Percentiles rank a stretch among this genome's conserved stretches.
phyloP scores from a whole-genome alignment of 2,113 vertebrate species.

The Planiliza haematocheilus region DNA sequence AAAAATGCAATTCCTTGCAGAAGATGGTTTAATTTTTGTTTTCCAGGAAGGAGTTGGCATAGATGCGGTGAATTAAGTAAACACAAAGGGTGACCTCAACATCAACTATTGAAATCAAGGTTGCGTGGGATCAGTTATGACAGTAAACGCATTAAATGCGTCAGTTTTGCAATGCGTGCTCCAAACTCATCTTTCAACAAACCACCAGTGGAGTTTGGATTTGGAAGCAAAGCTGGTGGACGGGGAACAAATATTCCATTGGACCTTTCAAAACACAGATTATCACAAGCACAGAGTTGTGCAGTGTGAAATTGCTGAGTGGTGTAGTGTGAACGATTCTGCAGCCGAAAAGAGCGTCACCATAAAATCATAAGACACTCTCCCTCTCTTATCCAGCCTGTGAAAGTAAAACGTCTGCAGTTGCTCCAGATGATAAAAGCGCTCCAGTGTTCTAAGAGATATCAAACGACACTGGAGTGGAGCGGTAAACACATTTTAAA shows the following conservation, averaged over 20 bases:
- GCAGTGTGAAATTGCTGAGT: conserved; percentile 64
- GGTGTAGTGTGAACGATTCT: conserved; percentile 44
- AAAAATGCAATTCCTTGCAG: too few species aligned
- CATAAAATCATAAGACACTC: conserved; percentile 35
- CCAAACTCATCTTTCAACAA: conserved; percentile 17
- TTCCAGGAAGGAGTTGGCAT: background rate
- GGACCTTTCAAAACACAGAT: conserved; percentile 63
- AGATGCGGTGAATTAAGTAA: background rate
- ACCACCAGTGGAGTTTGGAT: background rate
- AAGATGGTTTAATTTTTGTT: background rate
- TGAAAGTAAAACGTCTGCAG: conserved; percentile 45
- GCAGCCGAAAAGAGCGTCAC: conserved; percentile 42
- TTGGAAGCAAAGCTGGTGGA: conserved; percentile 21
- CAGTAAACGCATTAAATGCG: background rate
- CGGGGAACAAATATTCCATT: conserved; percentile 44
- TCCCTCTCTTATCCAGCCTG: conserved; percentile 22
- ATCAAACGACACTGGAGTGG: conserved; percentile 44
- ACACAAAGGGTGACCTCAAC: background rate
- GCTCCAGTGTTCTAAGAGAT: conserved; percentile 45
- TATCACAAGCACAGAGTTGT: conserved; percentile 50
- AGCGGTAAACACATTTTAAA: conserved; percentile 41
- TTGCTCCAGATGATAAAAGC: conserved; percentile 50
- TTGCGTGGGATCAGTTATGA: conserved; percentile 1
- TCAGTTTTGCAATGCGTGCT: conserved; percentile 29
- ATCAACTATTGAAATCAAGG: background rate